These are phyloP conservation scores for Drosophila formosana DNA, from an alignment of 2,888 invertebrate genomes.

Conservation along the genomic window DNA sequence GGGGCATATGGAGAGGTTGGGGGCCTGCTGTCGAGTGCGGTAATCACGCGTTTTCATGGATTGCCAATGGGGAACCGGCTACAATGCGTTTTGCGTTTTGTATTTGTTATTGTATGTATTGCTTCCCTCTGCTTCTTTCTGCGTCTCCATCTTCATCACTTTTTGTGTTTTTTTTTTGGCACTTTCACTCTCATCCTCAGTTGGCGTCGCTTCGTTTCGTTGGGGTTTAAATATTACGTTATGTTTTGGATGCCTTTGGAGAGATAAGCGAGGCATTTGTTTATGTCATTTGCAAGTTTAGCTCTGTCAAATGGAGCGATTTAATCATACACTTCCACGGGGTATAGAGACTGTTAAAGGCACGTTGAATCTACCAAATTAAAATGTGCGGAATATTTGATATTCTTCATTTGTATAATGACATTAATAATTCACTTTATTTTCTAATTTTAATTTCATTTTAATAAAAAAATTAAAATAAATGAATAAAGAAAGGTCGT, in stretches of 20 bases:
- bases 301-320: constrained; percentile 30
- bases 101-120: constrained; percentile 59
- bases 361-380: too few species aligned
- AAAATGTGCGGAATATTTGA: too few species aligned
- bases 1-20: not conserved
- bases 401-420: too few species aligned
- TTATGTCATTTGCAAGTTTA: constrained; percentile 52
- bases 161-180: constrained; percentile 56
- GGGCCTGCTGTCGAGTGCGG: constrained; percentile 61
- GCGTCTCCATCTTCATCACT: constrained; percentile 8
- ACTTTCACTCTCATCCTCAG: constrained; percentile 74
- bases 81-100: constrained; percentile 70
- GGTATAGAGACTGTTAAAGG: not conserved
- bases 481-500: too few species aligned
- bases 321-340: constrained; percentile 5
- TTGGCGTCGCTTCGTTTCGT: constrained; percentile 54
- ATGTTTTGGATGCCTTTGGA: constrained; percentile 44
- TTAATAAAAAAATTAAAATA: too few species aligned
- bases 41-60: constrained; percentile 64
- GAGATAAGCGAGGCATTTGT: constrained; percentile 65
- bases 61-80: constrained; percentile 40
- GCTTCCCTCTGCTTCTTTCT: constrained; percentile 8
- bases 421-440: too few species aligned
- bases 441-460: too few species aligned
- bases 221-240: constrained; percentile 67